These are phyloP conservation scores for Lucinisca nassula DNA, from an alignment of 2,888 invertebrate genomes.

Conservation along the genomic window DNA sequence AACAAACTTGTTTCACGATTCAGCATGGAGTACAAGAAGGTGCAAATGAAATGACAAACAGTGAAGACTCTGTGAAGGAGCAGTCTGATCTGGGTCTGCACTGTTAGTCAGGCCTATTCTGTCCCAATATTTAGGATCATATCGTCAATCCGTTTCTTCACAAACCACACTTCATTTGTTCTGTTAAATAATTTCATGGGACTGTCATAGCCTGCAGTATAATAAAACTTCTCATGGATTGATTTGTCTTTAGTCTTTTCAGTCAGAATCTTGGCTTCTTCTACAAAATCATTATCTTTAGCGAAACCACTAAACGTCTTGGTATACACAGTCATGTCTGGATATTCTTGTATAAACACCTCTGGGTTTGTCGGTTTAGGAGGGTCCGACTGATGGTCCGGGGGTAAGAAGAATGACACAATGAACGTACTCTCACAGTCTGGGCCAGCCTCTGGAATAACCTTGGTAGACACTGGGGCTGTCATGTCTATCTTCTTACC, in stretches of 20 bases:
- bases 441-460: constrained; percentile 79
- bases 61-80: no score
- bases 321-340: constrained; percentile 72
- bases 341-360: constrained; percentile 74
- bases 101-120: no score
- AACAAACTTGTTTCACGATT: no score
- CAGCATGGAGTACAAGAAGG: no score
- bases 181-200: constrained; percentile 86
- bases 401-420: constrained; percentile 79
- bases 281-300: constrained; percentile 72
- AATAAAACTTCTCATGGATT: constrained; percentile 77
- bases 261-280: constrained; percentile 69
- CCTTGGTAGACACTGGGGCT: constrained; percentile 78
- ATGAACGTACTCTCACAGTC: constrained; percentile 82
- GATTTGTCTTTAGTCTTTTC: constrained; percentile 58
- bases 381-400: constrained; percentile 69
- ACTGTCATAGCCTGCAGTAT: constrained; percentile 86
- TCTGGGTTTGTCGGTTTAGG: constrained; percentile 74
- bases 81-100: no score
- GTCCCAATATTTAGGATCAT: no score
- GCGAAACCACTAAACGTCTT: constrained; percentile 79
- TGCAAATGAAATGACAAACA: no score
- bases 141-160: constrained; percentile 61
- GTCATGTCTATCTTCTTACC: constrained; percentile 82
- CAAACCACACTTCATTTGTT: constrained; percentile 87